Base-by-base conservation (phyloP, 2,797 vertebrate species). In the Ispidina picta region DNA sequence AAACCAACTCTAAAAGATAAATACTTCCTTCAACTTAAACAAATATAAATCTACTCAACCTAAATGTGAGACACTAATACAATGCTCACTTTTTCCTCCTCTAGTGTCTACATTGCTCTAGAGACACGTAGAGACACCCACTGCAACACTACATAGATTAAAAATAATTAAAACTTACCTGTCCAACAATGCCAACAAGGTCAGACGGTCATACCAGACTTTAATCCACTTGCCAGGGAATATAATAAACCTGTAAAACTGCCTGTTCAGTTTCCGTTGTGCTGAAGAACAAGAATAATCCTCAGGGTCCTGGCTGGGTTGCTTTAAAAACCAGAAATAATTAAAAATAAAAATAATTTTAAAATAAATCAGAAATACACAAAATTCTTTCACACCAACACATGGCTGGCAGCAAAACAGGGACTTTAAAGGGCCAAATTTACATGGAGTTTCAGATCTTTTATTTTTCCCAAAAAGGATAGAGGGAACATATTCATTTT, bases 221-320 rank as follows among this genome's bases (percentile, higher is more conserved):
- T 98, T 98, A 94, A 99, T 98, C 99, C 98, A 98, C 95, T 98
- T 99, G 82, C 99, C 99, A 43, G 99, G 99, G 94, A 99, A 99
- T 59, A 99, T 94, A 91, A 98, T 97, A 46, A 99, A 98, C 95
- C 98, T 99, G 97, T 99, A 99, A 95, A 99, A 99, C 75, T 99
- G 98, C 88, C 96, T 98, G 86, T 98, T 98, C 16, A 98, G 98
- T 80, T 98, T 99, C 88, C 98, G 97, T 70, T 98, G 98, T 51
- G 98, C 98, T 29, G 98, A 98, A 25, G 98, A 98, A 93, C 98
- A 97, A 2, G 98, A 99, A 5, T 98, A 98, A 63, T 98, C 98
- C 68, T 99, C 98, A 94, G 98, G 96, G 66, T 97, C 97, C 76
- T 97, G 95, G 77, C 89, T 96, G 51, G 87, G 75, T 23, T 95